phyloP scores from a whole-genome alignment of 2,888 invertebrate genomes.

The Agonopterix arenella region DNA sequence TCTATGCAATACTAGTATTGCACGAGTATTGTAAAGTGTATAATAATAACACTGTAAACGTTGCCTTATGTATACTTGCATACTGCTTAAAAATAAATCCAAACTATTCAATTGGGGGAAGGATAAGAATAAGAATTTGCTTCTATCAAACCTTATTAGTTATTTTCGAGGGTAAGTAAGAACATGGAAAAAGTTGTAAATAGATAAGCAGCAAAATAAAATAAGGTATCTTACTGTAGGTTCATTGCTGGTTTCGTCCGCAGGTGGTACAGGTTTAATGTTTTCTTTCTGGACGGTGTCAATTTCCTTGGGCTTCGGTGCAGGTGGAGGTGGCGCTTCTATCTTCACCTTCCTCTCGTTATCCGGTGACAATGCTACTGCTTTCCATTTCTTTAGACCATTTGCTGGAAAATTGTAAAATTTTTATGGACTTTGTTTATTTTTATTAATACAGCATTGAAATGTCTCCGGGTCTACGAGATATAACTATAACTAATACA shows the following conservation, averaged over 20 bases:
- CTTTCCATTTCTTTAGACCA: slow-evolving; percentile 87
- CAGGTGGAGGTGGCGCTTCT: slow-evolving; percentile 24
- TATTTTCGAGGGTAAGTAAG: too few species aligned
- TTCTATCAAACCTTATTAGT: too few species aligned
- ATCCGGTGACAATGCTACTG: slow-evolving; percentile 82
- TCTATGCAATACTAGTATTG: too few species aligned
- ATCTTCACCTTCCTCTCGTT: slow-evolving; percentile 65
- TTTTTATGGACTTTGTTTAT: neutral
- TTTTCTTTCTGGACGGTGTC: slow-evolving; percentile 60
- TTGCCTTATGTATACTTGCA: too few species aligned
- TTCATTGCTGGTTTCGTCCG: slow-evolving; percentile 44
- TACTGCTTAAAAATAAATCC: too few species aligned
- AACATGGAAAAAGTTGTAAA: too few species aligned
- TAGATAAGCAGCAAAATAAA: neutral
- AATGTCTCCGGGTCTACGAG: too few species aligned
- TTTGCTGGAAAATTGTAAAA: slow-evolving; percentile 32
- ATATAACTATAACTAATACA: neutral
- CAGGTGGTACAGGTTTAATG: slow-evolving; percentile 48
- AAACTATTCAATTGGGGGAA: too few species aligned
- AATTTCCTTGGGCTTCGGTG: slow-evolving; percentile 31
- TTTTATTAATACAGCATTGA: too few species aligned
- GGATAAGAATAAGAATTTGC: too few species aligned
- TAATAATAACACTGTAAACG: too few species aligned
- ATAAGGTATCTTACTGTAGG: slow-evolving; percentile 52
- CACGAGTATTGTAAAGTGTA: too few species aligned